Base-by-base conservation (phyloP, 2,113 vertebrate species). In the Hippoglossus stenolepis region DNA sequence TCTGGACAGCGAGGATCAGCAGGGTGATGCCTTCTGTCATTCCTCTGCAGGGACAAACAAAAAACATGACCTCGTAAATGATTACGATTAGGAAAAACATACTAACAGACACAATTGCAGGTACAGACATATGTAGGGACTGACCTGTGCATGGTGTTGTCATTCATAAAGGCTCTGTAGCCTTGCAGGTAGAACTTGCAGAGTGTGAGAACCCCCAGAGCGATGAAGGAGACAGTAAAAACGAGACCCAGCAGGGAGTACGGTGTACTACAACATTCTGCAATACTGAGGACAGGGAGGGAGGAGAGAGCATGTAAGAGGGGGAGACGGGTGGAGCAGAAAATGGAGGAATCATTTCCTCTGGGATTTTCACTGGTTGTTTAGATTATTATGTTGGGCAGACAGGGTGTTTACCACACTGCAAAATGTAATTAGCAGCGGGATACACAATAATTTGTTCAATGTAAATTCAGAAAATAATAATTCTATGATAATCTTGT, bases 171-270 rank as follows among this genome's bases (percentile, higher is more conserved):
- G 0, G 97, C 97, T 65, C 98, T 92, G 79, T 99, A 99, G 61
- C 98, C 97, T 81, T 99, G 98, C 86, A 99, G 92, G 94, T 99
- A 99, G 88, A 99, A 99, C 93, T 99, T 99, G 96, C 98, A 99
- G 87, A 99, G 96, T 0, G 98, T 98, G 82, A 99, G 93, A 81
- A 99, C 97, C 40, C 98, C 98, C 93, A 99, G 88, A 31, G 97
- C 97, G 47, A 99, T 95, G 73, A 99, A 99, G 28, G 98, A 99
- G 64, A 99, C 97, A 0, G 97, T 99, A 89, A 99, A 99, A 65
- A 99, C 97, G 91, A 99, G 92, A 20, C 97, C 97, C 93, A 99
- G 90, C 67, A 99, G 94, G 0, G 97, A 99, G 79, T 99, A 99
- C 0, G 97, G 98, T 21, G 97, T 98, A 88, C 98, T 98, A 82